Base-by-base conservation (phyloP, 2,888 invertebrate species). In the Andrena chrysosceles region DNA sequence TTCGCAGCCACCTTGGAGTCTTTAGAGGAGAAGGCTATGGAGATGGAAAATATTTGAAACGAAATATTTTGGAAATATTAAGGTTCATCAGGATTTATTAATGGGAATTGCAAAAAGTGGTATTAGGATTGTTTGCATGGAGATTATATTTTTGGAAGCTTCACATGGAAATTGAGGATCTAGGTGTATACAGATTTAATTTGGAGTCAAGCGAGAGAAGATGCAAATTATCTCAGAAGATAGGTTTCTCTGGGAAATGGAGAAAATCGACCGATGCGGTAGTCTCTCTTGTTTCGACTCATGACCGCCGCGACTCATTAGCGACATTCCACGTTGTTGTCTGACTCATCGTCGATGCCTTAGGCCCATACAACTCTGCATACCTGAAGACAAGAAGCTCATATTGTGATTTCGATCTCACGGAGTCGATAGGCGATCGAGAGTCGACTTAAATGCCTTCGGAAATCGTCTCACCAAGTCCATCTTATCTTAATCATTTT, bases 261-360 rank as follows among this genome's bases (percentile, higher is more conserved):
- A 66, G 49, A 75, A 75, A 80, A 67, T 23, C 29, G 5, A 20
- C 29, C 62, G 35, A 26, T 16, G 74, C 31, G 56, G 56, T 54
- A 13, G 70, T 31, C 48, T 77, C 59, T 83, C 69, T 77, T 83
- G 87, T 84, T 83, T 83, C 71, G 81, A 84, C 80, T 83, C 54
- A 84, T 82, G 77, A 70, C 70, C 66, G 72, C 71, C 79, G 85
- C 87, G 85, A 87, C 90, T 92, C 92, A 93, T 93, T 93, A 93
- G 92, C 93, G 91, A 93, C 93, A 93, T 93, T 93, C 93, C 93
- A 87, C 89, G 80, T 88, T 85, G 89, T 87, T 89, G 86, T 88
- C 90, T 93, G 93, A 93, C 90, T 93, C 93, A 93, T 92, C 92
- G 88, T 87, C 90, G 89, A 91, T 91, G 85, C 86, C 86, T 75